Percentiles rank a stretch among this genome's conserved stretches.
phyloP scores from a whole-genome alignment of 2,888 invertebrate genomes.

The Clivina fossor region DNA sequence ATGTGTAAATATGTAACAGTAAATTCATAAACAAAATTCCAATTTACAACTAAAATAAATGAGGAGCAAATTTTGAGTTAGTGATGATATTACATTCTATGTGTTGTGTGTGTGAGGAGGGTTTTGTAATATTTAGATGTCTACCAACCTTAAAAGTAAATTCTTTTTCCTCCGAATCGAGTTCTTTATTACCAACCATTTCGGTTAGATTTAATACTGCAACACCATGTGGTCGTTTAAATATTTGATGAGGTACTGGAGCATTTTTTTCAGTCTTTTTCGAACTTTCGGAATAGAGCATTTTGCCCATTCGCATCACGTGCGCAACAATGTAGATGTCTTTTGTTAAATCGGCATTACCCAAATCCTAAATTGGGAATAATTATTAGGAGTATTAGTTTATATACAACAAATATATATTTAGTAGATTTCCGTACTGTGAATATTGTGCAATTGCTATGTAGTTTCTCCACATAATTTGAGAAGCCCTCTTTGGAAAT shows the following conservation, averaged over 20 bases:
- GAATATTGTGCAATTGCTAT: slow-evolving; percentile 87
- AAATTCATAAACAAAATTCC: too few relatives aligned
- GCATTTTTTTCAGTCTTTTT: slow-evolving; percentile 54
- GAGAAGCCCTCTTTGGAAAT: slow-evolving; percentile 90
- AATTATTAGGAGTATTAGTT: not conserved
- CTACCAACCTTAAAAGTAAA: slow-evolving; percentile 70
- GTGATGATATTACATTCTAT: too few relatives aligned
- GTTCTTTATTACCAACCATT: slow-evolving; percentile 61
- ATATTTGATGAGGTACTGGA: slow-evolving; percentile 52
- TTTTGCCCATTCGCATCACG: slow-evolving; percentile 85
- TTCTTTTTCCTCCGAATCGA: slow-evolving; percentile 73
- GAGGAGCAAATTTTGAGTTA: too few relatives aligned
- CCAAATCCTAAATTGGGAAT: slow-evolving; percentile 66
- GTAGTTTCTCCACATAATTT: slow-evolving; percentile 82
- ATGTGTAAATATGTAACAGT: too few relatives aligned
- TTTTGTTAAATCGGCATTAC: slow-evolving; percentile 78
- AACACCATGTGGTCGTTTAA: slow-evolving; percentile 82
- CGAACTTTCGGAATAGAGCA: slow-evolving; percentile 65
- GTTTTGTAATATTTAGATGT: too few relatives aligned
- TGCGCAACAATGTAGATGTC: slow-evolving; percentile 89
- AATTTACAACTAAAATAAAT: too few relatives aligned
- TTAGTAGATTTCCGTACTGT: slow-evolving; percentile 54
- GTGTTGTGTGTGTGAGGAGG: too few relatives aligned
- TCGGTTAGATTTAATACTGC: slow-evolving; percentile 78
- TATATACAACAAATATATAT: slow-evolving; percentile 3